A percentile compares a stretch with the other conserved stretches of the same genome.
phyloP scores from a whole-genome alignment of 2,113 vertebrate genomes.

The Chinchilla lanigera region DNA sequence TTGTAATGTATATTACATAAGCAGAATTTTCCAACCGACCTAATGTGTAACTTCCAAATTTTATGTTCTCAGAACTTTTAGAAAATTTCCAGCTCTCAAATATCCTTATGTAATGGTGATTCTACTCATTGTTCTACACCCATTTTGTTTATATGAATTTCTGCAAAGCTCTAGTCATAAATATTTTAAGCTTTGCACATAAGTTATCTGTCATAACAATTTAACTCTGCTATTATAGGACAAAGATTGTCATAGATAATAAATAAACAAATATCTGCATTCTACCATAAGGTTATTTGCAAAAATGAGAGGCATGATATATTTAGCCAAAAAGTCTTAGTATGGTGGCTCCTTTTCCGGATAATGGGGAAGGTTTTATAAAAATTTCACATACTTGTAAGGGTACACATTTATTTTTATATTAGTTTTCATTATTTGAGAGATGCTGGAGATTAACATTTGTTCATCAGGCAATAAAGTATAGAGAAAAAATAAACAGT shows the following conservation, averaged over 20 bases:
- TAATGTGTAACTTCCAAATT: neutral
- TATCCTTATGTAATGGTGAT: neutral
- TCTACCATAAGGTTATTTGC: neutral
- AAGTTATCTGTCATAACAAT: neutral
- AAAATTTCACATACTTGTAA: neutral
- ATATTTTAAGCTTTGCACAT: neutral
- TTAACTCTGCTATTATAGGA: neutral
- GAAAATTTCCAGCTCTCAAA: neutral
- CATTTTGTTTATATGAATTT: neutral
- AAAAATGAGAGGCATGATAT: neutral
- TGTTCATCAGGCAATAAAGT: neutral
- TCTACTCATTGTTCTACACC: neutral
- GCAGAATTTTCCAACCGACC: neutral
- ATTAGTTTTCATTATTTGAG: conserved; percentile 7
- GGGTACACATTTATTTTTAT: neutral
- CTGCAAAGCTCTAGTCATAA: neutral
- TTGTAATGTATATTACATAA: neutral
- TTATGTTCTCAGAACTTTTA: neutral
- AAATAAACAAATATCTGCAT: neutral
- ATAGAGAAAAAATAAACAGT: neutral
- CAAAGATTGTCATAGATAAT: neutral
- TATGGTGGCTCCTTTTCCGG: neutral
- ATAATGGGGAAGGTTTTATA: neutral
- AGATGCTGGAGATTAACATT: neutral
- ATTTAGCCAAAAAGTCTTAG: neutral